phyloP scores from a whole-genome alignment of 2,888 invertebrate species.

The Luperina testacea region DNA sequence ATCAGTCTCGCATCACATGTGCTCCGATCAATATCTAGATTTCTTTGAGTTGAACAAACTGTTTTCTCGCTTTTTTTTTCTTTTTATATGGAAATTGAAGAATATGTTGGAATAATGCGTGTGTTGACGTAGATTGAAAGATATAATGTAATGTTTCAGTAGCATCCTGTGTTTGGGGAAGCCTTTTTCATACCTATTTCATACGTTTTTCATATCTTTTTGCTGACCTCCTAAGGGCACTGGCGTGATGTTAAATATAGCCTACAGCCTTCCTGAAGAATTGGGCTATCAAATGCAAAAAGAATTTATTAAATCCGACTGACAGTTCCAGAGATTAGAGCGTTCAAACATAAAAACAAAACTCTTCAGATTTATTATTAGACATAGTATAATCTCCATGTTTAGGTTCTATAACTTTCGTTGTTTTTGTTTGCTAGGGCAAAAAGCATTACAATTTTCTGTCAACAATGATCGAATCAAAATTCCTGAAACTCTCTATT shows the following conservation, averaged over 20 bases:
- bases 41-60: conserved; percentile 41
- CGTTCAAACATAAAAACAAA: no score
- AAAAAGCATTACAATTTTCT: no score
- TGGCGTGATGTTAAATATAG: no score
- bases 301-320: no score
- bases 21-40: conserved; percentile 33
- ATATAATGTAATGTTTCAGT: conserved; percentile 6
- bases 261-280: no score
- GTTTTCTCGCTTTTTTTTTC: conserved; percentile 5
- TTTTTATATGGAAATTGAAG: conserved; percentile 26
- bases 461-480: background rate
- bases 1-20: conserved; percentile 47
- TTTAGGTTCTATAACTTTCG: background rate
- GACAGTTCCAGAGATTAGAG: no score
- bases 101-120: conserved; percentile 25
- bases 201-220: background rate
- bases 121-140: background rate
- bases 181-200: background rate
- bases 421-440: no score
- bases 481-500: background rate
- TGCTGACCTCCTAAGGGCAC: no score
- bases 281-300: no score
- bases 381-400: background rate
- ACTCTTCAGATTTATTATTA: no score
- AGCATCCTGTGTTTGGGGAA: background rate